Conservation (phyloP, 2,888 invertebrate genomes). For the Drosophila koepferae region DNA sequence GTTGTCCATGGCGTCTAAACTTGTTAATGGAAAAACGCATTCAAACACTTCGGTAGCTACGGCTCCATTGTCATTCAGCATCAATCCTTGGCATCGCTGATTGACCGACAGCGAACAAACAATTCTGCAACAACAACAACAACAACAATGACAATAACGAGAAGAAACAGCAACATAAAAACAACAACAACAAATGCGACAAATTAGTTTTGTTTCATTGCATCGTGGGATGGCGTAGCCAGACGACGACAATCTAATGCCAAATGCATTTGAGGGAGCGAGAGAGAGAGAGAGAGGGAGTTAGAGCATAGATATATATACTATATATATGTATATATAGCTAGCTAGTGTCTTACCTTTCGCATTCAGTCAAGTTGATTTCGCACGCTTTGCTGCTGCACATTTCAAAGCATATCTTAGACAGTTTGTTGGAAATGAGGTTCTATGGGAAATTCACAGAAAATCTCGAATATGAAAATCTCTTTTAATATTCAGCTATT, state of each 20-base stretch:
- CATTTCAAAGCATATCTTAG: background rate
- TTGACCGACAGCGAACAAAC: conserved; percentile 43
- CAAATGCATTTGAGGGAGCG: background rate
- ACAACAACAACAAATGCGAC: conserved; percentile 50
- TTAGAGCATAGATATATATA: background rate
- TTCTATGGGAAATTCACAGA: too few relatives aligned
- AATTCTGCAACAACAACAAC: conserved; percentile 21
- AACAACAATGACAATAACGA: background rate
- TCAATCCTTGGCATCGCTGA: conserved; percentile 23
- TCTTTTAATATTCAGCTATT: too few relatives aligned
- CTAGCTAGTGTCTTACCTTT: background rate
- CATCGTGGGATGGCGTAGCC: background rate
- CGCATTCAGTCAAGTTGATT: background rate
- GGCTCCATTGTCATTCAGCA: conserved; percentile 9
- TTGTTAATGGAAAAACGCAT: conserved; percentile 11
- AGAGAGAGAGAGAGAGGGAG: background rate
- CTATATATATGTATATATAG: too few relatives aligned
- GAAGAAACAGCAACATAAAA: background rate
- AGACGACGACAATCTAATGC: conserved; percentile 2
- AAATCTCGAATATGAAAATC: too few relatives aligned
- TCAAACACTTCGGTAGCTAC: background rate
- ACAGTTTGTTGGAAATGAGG: too few relatives aligned
- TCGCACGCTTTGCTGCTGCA: background rate
- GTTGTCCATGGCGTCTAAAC: background rate
- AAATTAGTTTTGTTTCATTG: conserved; percentile 73